phyloP scores from a whole-genome alignment of 1,140 invertebrate species.

The Anagrus nilaparvatae region DNA sequence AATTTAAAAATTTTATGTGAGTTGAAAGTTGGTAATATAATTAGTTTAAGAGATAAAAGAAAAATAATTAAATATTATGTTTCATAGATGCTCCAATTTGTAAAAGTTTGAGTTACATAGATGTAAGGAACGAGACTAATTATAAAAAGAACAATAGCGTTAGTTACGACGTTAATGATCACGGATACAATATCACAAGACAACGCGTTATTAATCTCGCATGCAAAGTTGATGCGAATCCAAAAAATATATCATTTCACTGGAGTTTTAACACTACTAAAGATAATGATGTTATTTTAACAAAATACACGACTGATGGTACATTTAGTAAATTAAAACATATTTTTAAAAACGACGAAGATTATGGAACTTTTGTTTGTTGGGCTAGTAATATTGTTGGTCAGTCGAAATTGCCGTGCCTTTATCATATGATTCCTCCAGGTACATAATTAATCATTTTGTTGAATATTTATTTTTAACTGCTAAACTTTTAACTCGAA shows the following conservation, averaged over 20 bases:
- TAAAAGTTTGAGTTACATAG: constrained; percentile 40
- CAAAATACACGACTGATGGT: constrained; percentile 39
- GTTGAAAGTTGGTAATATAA: too few relatives aligned
- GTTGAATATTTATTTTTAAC: not conserved
- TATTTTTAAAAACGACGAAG: constrained; percentile 48
- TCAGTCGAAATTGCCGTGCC: constrained; percentile 59
- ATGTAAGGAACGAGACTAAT: too few relatives aligned
- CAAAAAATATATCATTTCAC: constrained; percentile 44
- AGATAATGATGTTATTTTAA: constrained; percentile 39
- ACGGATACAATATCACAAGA: not conserved
- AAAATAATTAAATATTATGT: too few relatives aligned
- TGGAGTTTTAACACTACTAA: constrained; percentile 54
- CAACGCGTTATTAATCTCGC: constrained; percentile 42
- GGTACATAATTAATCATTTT: constrained; percentile 48
- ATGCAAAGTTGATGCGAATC: constrained; percentile 54
- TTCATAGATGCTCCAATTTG: constrained; percentile 48
- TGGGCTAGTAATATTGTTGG: constrained; percentile 67
- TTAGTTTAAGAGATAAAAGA: too few relatives aligned
- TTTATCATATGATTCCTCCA: constrained; percentile 68
- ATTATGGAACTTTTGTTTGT: constrained; percentile 71
- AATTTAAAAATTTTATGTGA: constrained; percentile 50
- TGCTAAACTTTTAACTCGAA: too few relatives aligned
- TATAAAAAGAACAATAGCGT: not conserved
- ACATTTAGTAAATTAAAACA: constrained; percentile 46
- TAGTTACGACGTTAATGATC: not conserved